Percentiles rank a stretch among this genome's conserved stretches.
These are phyloP conservation scores for Dendronephthya gigantea DNA, from an alignment of 64 coral and sea anemone species.

Conservation along the genomic window DNA sequence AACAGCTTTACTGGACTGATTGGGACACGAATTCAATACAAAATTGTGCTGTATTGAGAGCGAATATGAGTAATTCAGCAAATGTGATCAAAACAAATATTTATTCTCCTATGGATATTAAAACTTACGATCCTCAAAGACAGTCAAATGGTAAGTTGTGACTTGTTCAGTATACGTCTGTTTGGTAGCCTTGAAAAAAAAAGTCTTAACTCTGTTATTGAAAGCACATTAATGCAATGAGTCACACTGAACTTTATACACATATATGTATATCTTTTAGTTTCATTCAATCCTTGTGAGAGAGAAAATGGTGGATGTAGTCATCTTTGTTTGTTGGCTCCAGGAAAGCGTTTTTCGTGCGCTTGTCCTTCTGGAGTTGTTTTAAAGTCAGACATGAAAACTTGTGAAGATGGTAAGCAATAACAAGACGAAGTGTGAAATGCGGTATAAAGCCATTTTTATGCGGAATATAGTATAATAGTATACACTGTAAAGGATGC, in stretches of 20 bases:
- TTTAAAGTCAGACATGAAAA: neutral
- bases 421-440: too few relatives aligned
- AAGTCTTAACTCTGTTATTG: too few relatives aligned
- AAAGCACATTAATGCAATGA: too few relatives aligned
- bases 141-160: neutral
- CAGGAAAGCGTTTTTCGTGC: neutral
- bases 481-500: too few relatives aligned
- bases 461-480: too few relatives aligned
- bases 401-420: neutral
- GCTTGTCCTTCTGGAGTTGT: neutral
- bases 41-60: neutral
- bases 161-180: neutral
- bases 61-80: neutral
- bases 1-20: neutral
- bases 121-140: neutral
- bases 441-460: too few relatives aligned
- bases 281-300: neutral
- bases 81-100: neutral
- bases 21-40: neutral
- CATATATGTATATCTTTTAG: neutral
- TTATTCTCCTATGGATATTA: neutral
- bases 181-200: too few relatives aligned
- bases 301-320: neutral
- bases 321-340: neutral
- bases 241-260: too few relatives aligned